Evolutionary conservation across 2,797 vertebrate genomes (phyloP).

Genomic region (Microhierax caerulescens): DNA sequence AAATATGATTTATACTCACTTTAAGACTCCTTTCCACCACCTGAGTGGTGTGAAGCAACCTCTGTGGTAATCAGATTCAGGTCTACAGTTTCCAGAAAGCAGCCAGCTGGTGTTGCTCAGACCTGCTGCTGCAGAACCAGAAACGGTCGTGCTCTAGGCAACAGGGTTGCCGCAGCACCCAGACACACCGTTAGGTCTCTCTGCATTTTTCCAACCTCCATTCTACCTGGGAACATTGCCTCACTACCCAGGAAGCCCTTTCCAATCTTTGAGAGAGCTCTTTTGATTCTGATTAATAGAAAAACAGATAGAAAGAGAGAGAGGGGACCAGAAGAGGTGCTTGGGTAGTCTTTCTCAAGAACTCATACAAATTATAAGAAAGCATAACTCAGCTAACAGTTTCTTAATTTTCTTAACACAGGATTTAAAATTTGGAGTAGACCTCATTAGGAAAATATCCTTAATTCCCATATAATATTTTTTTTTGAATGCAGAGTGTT

Average conservation of each 20-base stretch:
- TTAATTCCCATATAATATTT: not conserved
- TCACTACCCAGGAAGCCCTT: not conserved
- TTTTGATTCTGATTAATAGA: not conserved
- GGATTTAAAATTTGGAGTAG: not conserved
- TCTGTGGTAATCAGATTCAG: not conserved
- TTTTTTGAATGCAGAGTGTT: not conserved
- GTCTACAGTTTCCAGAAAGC: not conserved
- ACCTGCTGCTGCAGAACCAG: not conserved
- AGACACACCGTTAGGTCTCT: not conserved
- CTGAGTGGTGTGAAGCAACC: conserved; percentile 11
- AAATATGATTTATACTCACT: conserved; percentile 9
- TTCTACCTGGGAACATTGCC: not conserved
- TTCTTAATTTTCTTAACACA: not conserved
- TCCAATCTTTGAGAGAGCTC: not conserved
- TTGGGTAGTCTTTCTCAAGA: not conserved
- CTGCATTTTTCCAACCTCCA: not conserved
- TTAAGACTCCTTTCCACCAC: conserved; percentile 18
- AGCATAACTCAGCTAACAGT: not conserved
- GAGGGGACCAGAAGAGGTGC: not conserved
- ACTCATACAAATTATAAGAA: not conserved
- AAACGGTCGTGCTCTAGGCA: not conserved
- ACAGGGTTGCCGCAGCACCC: not conserved
- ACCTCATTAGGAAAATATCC: not conserved
- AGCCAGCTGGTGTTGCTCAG: not conserved
- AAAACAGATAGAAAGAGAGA: not conserved